Percentiles rank a stretch among this genome's conserved stretches.
These are phyloP conservation scores for Andrena flavipes DNA, from an alignment of 2,888 invertebrate species.

Conservation along the genomic window DNA sequence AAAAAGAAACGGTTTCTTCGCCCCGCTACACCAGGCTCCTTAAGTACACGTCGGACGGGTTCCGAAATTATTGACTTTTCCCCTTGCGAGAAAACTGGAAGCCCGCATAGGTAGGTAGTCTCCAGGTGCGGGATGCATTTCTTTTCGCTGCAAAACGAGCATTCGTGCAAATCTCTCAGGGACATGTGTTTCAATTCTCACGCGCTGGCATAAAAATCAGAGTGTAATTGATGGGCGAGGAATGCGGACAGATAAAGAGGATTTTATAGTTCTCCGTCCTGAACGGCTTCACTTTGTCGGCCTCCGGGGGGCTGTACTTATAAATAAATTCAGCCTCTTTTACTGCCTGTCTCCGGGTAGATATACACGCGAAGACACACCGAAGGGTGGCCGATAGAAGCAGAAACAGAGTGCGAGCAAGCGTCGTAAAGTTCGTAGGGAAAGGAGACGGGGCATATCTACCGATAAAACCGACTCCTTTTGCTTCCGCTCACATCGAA, in stretches of 20 bases:
- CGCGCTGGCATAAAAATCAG: conserved; percentile 13
- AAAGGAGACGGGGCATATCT: conserved; percentile 40
- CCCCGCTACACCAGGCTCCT: too few relatives aligned
- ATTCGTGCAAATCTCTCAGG: background rate
- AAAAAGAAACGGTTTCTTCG: too few relatives aligned
- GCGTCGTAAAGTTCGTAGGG: conserved; percentile 55
- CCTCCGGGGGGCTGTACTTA: conserved; percentile 52
- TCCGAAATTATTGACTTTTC: background rate
- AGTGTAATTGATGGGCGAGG: conserved; percentile 60
- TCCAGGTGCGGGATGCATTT: background rate
- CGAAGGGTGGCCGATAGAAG: conserved; percentile 60
- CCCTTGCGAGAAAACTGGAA: background rate
- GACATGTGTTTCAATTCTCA: background rate
- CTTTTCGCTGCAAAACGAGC: background rate
- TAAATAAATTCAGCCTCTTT: conserved; percentile 66
- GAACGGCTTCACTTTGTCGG: conserved; percentile 57
- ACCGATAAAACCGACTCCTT: conserved; percentile 67
- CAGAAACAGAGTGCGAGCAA: conserved; percentile 52
- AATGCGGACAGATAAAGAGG: conserved; percentile 43
- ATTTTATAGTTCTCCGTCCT: conserved; percentile 53
- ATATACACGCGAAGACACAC: conserved; percentile 51
- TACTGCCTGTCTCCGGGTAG: conserved; percentile 42
- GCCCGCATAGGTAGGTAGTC: too few relatives aligned
- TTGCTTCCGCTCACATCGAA: conserved; percentile 60
- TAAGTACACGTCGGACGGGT: background rate